phyloP scores from a whole-genome alignment of 2,797 vertebrate species.

The Dipus sagitta region DNA sequence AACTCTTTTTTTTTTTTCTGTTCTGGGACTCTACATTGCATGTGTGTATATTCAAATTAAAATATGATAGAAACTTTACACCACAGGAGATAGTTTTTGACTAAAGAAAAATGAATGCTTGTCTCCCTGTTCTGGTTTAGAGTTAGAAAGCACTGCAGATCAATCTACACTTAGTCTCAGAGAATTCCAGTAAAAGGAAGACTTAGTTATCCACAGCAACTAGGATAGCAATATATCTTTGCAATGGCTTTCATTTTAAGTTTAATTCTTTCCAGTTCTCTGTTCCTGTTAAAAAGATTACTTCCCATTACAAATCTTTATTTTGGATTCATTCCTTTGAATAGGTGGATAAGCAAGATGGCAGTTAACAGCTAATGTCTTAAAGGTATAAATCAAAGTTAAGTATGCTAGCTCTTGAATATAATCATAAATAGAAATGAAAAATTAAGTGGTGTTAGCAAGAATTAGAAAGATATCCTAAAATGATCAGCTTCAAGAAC shows the following conservation, averaged over 20 bases:
- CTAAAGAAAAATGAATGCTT: background rate
- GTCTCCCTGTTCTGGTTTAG: background rate
- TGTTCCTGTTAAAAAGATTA: background rate
- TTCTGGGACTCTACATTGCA: background rate
- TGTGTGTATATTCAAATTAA: background rate
- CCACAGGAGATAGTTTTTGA: background rate
- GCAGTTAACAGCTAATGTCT: background rate
- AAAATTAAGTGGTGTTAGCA: background rate
- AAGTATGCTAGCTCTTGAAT: background rate
- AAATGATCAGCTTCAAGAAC: background rate
- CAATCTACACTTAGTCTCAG: background rate
- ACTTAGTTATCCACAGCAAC: background rate
- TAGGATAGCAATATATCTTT: background rate
- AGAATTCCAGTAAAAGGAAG: background rate
- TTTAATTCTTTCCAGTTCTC: background rate
- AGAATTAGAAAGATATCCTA: background rate
- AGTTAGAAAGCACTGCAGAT: background rate
- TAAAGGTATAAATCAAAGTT: background rate
- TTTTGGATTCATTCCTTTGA: background rate
- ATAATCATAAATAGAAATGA: background rate
- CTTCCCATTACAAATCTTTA: background rate
- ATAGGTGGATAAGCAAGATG: background rate
- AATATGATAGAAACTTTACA: background rate
- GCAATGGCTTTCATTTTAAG: background rate
- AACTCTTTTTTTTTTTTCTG: background rate